phyloP scores from a whole-genome alignment of 1,140 invertebrate genomes.

The Drosophila bocki region DNA sequence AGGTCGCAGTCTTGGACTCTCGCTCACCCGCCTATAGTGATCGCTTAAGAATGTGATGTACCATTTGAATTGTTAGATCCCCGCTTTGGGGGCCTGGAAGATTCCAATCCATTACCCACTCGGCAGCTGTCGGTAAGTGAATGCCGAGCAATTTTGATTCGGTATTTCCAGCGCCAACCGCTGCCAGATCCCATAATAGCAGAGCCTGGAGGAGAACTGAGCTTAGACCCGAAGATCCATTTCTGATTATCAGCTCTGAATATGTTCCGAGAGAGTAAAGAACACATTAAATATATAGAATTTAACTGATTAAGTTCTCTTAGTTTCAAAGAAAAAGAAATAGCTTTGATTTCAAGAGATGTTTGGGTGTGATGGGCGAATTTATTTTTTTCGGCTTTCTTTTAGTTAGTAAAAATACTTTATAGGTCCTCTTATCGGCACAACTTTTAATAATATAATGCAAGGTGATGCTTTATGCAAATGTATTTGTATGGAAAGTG shows the following conservation, averaged over 20 bases:
- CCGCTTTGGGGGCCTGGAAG: neutral
- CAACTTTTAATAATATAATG: conserved; percentile 71
- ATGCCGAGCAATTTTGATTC: neutral
- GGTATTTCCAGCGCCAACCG: neutral
- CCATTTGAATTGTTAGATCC: neutral
- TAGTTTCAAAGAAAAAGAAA: neutral
- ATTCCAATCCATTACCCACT: neutral
- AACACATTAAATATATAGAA: neutral
- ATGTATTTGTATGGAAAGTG: conserved; percentile 38
- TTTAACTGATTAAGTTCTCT: neutral
- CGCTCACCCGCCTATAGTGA: neutral
- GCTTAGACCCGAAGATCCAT: neutral
- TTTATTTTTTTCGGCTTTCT: neutral
- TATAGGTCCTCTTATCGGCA: conserved; percentile 35
- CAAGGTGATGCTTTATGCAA: conserved; percentile 50
- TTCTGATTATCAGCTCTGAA: neutral
- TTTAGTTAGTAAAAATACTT: conserved; percentile 26
- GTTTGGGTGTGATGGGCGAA: neutral
- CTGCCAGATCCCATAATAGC: neutral
- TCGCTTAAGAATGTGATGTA: neutral
- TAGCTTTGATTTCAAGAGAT: neutral
- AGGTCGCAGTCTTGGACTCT: no score
- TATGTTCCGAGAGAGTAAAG: neutral
- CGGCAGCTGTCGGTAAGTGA: neutral
- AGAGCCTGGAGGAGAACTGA: neutral